Percentiles rank a stretch among this genome's conserved stretches.
These are phyloP conservation scores for Grapholita molesta DNA, from an alignment of 1,140 invertebrate genomes.

Conservation along the genomic window DNA sequence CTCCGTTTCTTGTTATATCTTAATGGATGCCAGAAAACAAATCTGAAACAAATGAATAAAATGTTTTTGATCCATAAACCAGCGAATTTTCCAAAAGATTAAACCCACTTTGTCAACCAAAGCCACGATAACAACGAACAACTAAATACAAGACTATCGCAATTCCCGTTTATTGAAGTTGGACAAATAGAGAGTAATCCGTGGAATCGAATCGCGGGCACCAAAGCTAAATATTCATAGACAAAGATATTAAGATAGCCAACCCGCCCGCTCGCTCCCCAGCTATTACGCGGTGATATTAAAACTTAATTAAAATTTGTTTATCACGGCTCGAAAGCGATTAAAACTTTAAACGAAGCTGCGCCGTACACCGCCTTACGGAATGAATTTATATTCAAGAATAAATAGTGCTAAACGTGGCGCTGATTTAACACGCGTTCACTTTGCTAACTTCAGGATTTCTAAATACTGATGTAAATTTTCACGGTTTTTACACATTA, in stretches of 20 bases:
- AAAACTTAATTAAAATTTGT: conserved; percentile 78
- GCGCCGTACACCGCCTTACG: conserved; percentile 63
- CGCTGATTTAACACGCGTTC: background rate
- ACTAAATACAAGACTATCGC: conserved; percentile 1
- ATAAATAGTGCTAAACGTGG: conserved; percentile 5
- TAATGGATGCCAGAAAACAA: too few species aligned
- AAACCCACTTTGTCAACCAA: background rate
- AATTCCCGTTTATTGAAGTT: background rate
- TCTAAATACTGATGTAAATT: background rate
- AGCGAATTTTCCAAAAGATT: background rate
- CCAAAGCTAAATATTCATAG: conserved; percentile 60
- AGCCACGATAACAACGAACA: background rate
- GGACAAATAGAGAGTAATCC: background rate
- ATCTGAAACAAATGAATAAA: too few species aligned
- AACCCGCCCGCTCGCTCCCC: conserved; percentile 54
- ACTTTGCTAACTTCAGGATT: background rate
- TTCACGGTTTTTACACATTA: too few species aligned
- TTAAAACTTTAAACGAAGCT: conserved; percentile 76
- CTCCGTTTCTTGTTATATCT: too few species aligned
- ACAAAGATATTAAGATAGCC: conserved; percentile 68
- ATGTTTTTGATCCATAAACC: background rate
- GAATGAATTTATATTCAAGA: conserved; percentile 10
- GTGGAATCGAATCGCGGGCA: conserved; percentile 11
- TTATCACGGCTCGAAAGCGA: conserved; percentile 75
- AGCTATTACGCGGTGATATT: conserved; percentile 75